Percentiles rank a stretch among this genome's conserved stretches.
phyloP scores from a whole-genome alignment of 2,888 invertebrate species.

The Agrotis puta region DNA sequence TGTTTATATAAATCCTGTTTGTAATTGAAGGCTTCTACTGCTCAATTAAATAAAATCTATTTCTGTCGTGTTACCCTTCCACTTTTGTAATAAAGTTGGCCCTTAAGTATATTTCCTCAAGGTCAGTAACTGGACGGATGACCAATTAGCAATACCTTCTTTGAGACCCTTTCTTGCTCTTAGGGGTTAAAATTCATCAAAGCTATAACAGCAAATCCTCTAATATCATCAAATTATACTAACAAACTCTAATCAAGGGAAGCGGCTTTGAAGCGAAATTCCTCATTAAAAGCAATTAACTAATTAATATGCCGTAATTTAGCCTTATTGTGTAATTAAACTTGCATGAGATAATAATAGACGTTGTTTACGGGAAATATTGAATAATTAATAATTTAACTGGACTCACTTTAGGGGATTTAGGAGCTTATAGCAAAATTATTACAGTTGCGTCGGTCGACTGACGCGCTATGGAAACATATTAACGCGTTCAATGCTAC shows the following conservation, averaged over 20 bases:
- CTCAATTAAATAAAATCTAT: background rate
- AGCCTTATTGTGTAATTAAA: slow-evolving; percentile 30
- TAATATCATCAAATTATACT: slow-evolving; percentile 13
- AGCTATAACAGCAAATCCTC: background rate
- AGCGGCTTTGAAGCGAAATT: slow-evolving; percentile 2
- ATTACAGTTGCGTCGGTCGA: too few relatives aligned
- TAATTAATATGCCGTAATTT: slow-evolving; percentile 36
- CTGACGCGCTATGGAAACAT: too few relatives aligned
- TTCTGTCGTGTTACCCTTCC: too few relatives aligned
- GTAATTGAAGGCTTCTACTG: background rate
- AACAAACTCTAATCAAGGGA: slow-evolving; percentile 34
- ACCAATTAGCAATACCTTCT: background rate
- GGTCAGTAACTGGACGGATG: background rate
- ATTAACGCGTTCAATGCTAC: too few relatives aligned
- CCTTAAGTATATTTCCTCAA: too few relatives aligned
- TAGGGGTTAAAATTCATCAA: background rate
- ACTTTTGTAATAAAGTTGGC: too few relatives aligned
- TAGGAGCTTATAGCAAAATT: too few relatives aligned
- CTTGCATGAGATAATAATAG: slow-evolving; percentile 15
- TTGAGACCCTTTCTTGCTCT: background rate
- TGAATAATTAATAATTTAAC: slow-evolving; percentile 10
- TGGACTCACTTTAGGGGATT: background rate
- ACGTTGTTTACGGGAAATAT: slow-evolving; percentile 14
- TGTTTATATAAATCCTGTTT: background rate
- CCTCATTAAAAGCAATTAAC: slow-evolving; percentile 41